These are phyloP conservation scores for Limenitis camilla DNA, from an alignment of 2,888 invertebrate genomes.

Conservation along the genomic window DNA sequence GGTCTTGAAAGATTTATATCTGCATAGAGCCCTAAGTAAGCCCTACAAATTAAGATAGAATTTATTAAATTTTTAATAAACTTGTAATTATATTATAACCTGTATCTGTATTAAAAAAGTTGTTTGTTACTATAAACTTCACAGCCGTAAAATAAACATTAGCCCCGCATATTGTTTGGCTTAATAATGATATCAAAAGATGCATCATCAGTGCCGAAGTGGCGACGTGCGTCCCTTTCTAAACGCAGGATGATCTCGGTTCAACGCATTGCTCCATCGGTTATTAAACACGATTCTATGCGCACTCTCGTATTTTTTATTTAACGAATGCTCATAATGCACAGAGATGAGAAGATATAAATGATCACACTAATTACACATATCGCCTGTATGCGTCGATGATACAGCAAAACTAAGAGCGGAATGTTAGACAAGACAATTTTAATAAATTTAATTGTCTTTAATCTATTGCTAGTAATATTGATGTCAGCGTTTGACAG, in stretches of 20 bases:
- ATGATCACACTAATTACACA: constrained; percentile 39
- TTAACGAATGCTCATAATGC: constrained; percentile 31
- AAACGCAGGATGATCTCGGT: constrained; percentile 42
- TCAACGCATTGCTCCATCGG: constrained; percentile 46
- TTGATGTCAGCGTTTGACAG: too few relatives aligned
- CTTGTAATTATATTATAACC: background rate
- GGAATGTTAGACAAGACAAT: too few relatives aligned
- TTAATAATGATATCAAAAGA: constrained; percentile 72
- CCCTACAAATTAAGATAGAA: too few relatives aligned
- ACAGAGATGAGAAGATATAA: constrained; percentile 36
- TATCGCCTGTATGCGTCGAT: too few relatives aligned
- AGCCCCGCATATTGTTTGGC: constrained; percentile 42
- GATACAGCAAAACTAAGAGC: too few relatives aligned
- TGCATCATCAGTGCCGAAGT: constrained; percentile 43
- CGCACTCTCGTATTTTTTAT: constrained; percentile 63
- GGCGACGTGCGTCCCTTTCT: constrained; percentile 42
- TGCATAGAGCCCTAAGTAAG: too few relatives aligned
- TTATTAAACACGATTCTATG: constrained; percentile 74
- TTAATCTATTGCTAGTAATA: too few relatives aligned
- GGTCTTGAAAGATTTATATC: too few relatives aligned
- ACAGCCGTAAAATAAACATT: constrained; percentile 61
- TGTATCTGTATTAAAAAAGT: background rate
- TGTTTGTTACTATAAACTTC: constrained; percentile 32
- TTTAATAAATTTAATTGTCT: too few relatives aligned
- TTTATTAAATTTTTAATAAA: background rate